Evolutionary conservation across 2,888 invertebrate species (phyloP).

Genomic region (Nemotelus nigrinus): DNA sequence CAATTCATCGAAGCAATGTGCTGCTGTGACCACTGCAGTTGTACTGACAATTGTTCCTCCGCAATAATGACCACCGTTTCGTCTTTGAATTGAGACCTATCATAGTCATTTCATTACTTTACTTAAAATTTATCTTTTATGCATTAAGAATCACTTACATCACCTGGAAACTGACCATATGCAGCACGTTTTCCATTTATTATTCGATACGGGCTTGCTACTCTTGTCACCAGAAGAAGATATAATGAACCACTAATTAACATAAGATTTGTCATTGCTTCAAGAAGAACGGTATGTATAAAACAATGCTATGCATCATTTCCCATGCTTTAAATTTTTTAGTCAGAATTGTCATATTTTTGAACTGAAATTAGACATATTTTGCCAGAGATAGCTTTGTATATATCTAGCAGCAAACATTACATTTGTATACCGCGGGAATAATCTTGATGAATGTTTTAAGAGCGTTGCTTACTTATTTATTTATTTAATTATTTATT

Average conservation of each 20-base stretch:
- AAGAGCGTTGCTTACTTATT: no score
- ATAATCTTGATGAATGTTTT: no score
- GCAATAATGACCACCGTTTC: background rate
- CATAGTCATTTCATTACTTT: background rate
- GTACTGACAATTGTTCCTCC: background rate
- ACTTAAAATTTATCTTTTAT: no score
- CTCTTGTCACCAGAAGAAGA: background rate
- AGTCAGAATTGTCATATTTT: no score
- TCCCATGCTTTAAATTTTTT: no score
- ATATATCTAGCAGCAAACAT: no score
- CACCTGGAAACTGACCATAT: background rate
- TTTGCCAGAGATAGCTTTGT: no score
- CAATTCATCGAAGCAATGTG: conserved; percentile 1
- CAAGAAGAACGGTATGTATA: no score
- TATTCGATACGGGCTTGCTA: background rate
- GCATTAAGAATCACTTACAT: background rate
- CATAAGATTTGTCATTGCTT: background rate
- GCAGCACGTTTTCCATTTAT: background rate
- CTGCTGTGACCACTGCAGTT: background rate
- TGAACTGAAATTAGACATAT: no score
- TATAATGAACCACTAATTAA: background rate
- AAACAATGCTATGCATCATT: no score
- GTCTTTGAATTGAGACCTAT: background rate
- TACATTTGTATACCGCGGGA: no score
- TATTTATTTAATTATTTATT: no score